phyloP scores from a whole-genome alignment of 2,888 invertebrate genomes.

The Allacma fusca region DNA sequence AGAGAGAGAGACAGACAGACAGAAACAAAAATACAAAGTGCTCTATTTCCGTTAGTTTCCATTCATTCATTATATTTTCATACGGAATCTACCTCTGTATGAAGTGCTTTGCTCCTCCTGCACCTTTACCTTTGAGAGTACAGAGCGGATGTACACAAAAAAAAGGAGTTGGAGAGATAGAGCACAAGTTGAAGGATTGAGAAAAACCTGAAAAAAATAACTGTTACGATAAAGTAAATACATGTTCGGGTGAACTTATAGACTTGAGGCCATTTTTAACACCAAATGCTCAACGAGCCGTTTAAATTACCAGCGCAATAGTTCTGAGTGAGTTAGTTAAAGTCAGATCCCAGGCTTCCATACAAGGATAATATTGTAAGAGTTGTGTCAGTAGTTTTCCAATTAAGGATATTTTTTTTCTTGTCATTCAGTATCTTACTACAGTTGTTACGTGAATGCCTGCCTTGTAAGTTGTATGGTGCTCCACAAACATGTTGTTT shows the following conservation, averaged over 20 bases:
- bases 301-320: background rate
- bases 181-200: background rate
- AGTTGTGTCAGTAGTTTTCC: conserved; percentile 1
- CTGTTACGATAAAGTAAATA: background rate
- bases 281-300: conserved; percentile 22
- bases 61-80: conserved; percentile 17
- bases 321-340: background rate
- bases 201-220: background rate
- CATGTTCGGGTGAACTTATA: background rate
- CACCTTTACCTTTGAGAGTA: background rate
- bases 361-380: background rate
- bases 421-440: background rate
- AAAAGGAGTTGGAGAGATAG: background rate
- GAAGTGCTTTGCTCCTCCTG: background rate
- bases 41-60: conserved; percentile 19
- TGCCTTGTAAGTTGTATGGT: background rate
- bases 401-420: conserved; percentile 20
- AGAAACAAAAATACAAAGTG: conserved; percentile 16
- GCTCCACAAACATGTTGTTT: conserved; percentile 1
- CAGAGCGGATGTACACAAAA: background rate
- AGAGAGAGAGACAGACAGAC: conserved; percentile 7
- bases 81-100: background rate
- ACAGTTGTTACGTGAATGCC: background rate
- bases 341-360: background rate
- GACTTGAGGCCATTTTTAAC: conserved; percentile 12